Conservation (phyloP, 2,797 vertebrate species). For the Onychomys leucogaster region DNA sequence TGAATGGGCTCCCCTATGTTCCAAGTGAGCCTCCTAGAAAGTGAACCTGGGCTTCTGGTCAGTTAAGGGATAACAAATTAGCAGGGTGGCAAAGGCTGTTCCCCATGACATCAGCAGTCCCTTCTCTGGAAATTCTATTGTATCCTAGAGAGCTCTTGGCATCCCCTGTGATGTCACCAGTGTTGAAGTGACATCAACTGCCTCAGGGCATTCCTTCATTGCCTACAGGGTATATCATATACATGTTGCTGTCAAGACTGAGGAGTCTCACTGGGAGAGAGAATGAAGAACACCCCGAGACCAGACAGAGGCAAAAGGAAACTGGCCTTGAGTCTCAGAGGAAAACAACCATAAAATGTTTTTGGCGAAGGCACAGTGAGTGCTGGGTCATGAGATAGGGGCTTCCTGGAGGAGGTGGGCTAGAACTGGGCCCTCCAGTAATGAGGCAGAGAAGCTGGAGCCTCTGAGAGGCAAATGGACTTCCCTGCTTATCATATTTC, state of each 20-base stretch:
- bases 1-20: neutral
- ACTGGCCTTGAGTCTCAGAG: neutral
- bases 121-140: neutral
- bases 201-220: neutral
- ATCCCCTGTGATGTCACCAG: neutral
- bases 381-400: too few species aligned
- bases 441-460: accelerated
- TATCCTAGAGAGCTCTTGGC: too few species aligned
- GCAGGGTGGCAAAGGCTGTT: too few species aligned
- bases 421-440: neutral
- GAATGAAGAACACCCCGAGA: neutral
- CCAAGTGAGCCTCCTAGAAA: neutral
- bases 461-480: neutral
- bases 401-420: neutral
- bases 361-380: neutral
- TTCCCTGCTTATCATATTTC: neutral
- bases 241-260: neutral
- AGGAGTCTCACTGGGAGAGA: neutral
- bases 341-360: neutral
- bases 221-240: neutral
- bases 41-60: too few species aligned
- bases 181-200: neutral
- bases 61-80: neutral
- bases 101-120: neutral
- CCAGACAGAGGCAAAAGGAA: neutral